Conservation (phyloP, 2,888 invertebrate genomes). For the Epirrhoe alternata region DNA sequence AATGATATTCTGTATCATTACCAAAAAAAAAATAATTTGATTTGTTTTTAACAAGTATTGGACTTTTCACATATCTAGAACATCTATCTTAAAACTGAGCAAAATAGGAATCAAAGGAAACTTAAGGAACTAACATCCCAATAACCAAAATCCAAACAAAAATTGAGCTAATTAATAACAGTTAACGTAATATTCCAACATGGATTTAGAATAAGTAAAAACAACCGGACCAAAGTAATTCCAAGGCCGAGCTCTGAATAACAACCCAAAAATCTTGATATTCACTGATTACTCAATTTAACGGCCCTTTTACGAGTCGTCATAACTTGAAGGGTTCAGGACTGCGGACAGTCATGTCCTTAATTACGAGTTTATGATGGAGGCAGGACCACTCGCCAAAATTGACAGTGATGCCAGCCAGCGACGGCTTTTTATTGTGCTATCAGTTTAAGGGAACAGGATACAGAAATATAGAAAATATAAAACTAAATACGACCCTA, state of each 20-base stretch:
- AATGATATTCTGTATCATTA: conserved; percentile 7
- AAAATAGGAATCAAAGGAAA: not conserved
- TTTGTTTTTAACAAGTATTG: too few relatives aligned
- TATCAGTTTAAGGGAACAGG: conserved; percentile 21
- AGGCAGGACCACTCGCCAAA: conserved; percentile 36
- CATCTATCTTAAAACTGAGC: not conserved
- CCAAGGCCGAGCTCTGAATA: conserved; percentile 20
- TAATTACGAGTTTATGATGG: conserved; percentile 43
- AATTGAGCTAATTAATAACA: not conserved
- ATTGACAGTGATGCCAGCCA: conserved; percentile 29
- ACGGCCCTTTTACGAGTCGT: conserved; percentile 39
- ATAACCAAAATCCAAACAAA: not conserved
- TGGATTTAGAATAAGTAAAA: not conserved
- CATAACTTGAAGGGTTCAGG: conserved; percentile 42
- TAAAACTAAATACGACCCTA: not conserved
- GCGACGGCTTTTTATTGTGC: conserved; percentile 18
- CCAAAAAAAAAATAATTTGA: too few relatives aligned
- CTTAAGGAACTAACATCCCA: not conserved
- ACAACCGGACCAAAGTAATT: not conserved
- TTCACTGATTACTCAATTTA: conserved; percentile 43
- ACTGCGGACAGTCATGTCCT: conserved; percentile 38
- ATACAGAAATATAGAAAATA: not conserved
- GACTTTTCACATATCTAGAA: not conserved
- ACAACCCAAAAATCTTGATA: conserved; percentile 32
- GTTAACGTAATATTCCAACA: not conserved